Evolutionary conservation across 2,113 vertebrate species (phyloP).

Genomic region (Procapra przewalskii): DNA sequence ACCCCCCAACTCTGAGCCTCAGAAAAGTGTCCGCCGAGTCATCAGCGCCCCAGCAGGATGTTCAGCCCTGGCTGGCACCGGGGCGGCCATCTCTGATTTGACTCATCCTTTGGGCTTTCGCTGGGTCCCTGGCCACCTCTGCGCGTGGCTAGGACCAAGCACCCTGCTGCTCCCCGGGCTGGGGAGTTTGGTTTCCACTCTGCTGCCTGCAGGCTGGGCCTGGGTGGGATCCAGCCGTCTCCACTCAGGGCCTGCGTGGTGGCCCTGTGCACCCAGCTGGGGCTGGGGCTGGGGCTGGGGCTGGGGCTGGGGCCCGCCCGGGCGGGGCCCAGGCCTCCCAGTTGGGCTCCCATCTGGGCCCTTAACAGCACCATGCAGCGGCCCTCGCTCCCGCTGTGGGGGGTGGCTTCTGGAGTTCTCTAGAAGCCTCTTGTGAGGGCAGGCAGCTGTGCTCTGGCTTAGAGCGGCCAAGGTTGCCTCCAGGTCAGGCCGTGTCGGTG

Average conservation of each 20-base stretch:
- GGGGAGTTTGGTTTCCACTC: background rate
- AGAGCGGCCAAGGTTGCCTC: background rate
- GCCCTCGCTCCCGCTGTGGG: background rate
- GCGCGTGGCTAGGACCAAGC: accelerated
- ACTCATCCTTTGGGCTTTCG: background rate
- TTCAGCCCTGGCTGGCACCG: background rate
- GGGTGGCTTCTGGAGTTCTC: background rate
- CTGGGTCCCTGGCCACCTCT: accelerated
- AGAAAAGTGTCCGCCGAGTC: too few relatives aligned
- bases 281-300: too few relatives aligned
- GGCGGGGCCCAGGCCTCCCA: background rate
- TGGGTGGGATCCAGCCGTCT: background rate
- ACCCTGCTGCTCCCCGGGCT: accelerated
- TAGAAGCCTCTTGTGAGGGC: background rate
- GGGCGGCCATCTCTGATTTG: background rate
- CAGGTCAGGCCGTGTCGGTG: background rate
- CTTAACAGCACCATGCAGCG: background rate
- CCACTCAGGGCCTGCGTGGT: background rate
- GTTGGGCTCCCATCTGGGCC: background rate
- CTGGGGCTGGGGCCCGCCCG: too few relatives aligned
- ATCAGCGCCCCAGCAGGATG: background rate
- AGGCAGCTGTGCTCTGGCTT: background rate
- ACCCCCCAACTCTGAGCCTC: background rate
- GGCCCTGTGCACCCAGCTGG: background rate
- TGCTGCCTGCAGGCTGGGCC: background rate